Evolutionary conservation across 1,140 invertebrate genomes (phyloP).

Genomic region (Bombus waltoni): DNA sequence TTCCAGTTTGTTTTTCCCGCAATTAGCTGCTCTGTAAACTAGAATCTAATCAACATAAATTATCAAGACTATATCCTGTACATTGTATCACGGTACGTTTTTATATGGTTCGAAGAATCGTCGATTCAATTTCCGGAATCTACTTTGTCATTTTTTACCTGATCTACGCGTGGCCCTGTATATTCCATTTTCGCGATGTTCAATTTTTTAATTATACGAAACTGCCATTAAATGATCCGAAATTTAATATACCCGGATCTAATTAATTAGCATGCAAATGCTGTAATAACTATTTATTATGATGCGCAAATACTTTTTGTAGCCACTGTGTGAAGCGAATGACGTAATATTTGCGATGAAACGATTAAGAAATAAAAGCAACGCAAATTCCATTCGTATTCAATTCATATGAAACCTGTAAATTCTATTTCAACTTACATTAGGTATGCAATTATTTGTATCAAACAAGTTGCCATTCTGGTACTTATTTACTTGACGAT

Average conservation of each 20-base stretch:
- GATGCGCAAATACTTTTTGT: not conserved
- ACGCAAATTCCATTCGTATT: not conserved
- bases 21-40: not conserved
- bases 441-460: not conserved
- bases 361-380: not conserved
- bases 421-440: too few species aligned
- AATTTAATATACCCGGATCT: not conserved
- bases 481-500: not conserved
- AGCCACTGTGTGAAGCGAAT: not conserved
- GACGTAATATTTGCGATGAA: not conserved
- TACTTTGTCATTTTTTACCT: not conserved
- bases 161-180: not conserved
- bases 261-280: not conserved
- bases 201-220: too few species aligned
- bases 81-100: too few species aligned
- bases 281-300: too few species aligned
- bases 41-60: constrained; percentile 12
- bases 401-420: not conserved
- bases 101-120: not conserved
- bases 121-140: not conserved
- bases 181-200: too few species aligned
- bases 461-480: not conserved
- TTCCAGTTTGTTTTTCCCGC: constrained; percentile 21
- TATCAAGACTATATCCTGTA: not conserved
- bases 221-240: too few species aligned